Evolutionary conservation across 2,113 vertebrate species (phyloP).

Genomic region (Nicator chloris): DNA sequence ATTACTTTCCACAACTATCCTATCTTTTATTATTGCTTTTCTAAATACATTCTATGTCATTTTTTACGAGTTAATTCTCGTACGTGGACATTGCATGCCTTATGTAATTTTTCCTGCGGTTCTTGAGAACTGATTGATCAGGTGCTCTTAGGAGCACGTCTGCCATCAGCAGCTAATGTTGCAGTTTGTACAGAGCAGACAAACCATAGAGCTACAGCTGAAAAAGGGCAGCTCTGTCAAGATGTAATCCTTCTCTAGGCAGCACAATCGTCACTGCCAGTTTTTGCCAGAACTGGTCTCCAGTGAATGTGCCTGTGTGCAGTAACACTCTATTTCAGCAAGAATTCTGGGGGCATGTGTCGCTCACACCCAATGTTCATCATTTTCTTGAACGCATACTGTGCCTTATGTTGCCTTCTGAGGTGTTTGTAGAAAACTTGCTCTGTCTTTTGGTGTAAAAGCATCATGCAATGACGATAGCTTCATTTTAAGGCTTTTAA

Average conservation of each 20-base stretch:
- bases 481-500: not conserved
- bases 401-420: not conserved
- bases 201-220: not conserved
- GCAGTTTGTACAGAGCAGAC: not conserved
- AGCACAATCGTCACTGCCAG: accelerated
- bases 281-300: not conserved
- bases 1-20: not conserved
- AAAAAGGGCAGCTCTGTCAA: not conserved
- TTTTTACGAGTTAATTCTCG: not conserved
- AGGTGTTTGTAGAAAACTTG: not conserved
- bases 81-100: not conserved
- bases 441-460: not conserved
- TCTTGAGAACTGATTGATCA: not conserved
- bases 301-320: not conserved
- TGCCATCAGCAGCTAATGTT: not conserved
- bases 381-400: not conserved
- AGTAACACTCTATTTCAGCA: not conserved
- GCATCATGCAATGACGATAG: not conserved
- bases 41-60: not conserved
- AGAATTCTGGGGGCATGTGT: not conserved
- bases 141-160: not conserved
- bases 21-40: not conserved
- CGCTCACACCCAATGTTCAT: not conserved
- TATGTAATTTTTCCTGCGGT: not conserved
- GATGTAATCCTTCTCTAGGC: not conserved